phyloP scores from a whole-genome alignment of 2,797 vertebrate species.

The Alcedo quadribrachys region DNA sequence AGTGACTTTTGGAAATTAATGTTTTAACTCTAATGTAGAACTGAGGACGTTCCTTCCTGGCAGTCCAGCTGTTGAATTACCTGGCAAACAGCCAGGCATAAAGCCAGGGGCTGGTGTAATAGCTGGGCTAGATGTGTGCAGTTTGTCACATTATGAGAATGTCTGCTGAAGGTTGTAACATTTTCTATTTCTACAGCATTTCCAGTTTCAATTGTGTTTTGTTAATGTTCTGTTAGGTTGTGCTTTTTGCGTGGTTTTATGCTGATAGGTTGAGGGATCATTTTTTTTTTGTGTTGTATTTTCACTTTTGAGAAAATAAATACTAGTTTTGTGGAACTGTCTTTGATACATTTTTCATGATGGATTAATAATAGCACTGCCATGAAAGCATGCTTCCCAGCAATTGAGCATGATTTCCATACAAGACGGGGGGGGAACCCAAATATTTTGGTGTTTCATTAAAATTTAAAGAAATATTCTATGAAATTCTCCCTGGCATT shows the following conservation, averaged over 20 bases:
- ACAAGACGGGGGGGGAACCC: neutral
- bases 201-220: neutral
- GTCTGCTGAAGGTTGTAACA: neutral
- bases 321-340: conserved; percentile 46
- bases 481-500: conserved; percentile 5
- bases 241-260: neutral
- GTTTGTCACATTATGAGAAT: neutral
- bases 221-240: conserved; percentile 23
- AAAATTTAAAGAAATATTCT: conserved; percentile 53
- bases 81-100: neutral
- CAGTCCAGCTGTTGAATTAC: neutral
- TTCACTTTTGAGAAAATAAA: conserved; percentile 54
- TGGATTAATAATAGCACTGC: conserved; percentile 41
- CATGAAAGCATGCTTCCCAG: neutral
- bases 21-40: neutral
- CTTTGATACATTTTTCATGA: conserved; percentile 69
- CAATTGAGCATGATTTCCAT: conserved; percentile 3
- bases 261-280: neutral
- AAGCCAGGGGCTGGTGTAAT: neutral
- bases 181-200: neutral
- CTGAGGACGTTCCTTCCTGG: neutral
- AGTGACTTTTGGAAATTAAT: neutral
- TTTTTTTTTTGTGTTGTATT: neutral
- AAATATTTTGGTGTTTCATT: conserved; percentile 55
- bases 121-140: neutral